A percentile compares a stretch with the other conserved stretches of the same genome.
phyloP scores from a whole-genome alignment of 1,140 invertebrate genomes.

The Lucilia cuprina region DNA sequence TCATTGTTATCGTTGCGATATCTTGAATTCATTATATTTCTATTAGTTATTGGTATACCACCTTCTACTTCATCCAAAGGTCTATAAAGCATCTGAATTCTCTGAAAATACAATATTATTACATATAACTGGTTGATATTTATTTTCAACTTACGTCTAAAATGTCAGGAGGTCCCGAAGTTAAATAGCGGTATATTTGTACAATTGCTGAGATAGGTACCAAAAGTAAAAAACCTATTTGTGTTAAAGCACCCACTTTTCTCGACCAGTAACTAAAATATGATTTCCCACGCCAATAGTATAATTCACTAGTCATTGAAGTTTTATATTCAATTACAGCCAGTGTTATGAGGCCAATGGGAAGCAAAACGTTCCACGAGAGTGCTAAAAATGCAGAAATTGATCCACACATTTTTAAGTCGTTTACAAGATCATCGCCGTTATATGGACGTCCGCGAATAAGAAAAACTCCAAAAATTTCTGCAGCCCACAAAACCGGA shows the following conservation, averaged over 20 bases:
- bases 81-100: slow-evolving; percentile 65
- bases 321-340: slow-evolving; percentile 58
- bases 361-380: slow-evolving; percentile 86
- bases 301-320: slow-evolving; percentile 58
- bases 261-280: slow-evolving; percentile 81
- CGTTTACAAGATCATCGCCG: slow-evolving; percentile 80
- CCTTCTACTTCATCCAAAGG: slow-evolving; percentile 45
- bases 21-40: slow-evolving; percentile 39
- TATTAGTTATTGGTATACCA: slow-evolving; percentile 24
- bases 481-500: slow-evolving; percentile 77
- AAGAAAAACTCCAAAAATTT: slow-evolving; percentile 81
- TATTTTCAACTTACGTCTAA: slow-evolving; percentile 74
- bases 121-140: too few species aligned
- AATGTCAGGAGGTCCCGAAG: slow-evolving; percentile 82
- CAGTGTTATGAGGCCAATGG: slow-evolving; percentile 76
- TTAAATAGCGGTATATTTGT: slow-evolving; percentile 83
- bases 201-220: slow-evolving; percentile 80
- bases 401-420: slow-evolving; percentile 66
- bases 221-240: slow-evolving; percentile 77
- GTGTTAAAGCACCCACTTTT: slow-evolving; percentile 79
- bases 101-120: slow-evolving; percentile 64
- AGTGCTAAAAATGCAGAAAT: slow-evolving; percentile 81
- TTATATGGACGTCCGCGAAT: slow-evolving; percentile 84
- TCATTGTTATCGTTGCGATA: slow-evolving; percentile 36
- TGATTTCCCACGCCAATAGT: slow-evolving; percentile 60